phyloP scores from a whole-genome alignment of 2,113 vertebrate genomes.

The Cygnus atratus region DNA sequence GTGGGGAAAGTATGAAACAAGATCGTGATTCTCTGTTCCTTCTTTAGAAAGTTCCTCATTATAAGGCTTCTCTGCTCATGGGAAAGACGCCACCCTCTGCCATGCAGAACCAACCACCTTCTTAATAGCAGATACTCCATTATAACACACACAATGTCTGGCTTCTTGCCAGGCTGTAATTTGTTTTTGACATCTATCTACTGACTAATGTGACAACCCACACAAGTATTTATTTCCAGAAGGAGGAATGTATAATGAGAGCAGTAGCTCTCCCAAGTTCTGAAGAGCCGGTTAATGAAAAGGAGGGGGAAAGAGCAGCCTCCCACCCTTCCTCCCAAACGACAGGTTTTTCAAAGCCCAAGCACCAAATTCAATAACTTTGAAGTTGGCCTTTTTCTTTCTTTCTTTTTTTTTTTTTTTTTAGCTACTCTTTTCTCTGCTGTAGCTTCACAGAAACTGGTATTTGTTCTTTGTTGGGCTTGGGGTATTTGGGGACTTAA shows the following conservation, averaged over 20 bases:
- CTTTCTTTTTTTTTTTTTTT: background rate
- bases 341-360: conserved; percentile 52
- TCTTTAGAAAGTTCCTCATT: conserved; percentile 37
- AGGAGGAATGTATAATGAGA: conserved; percentile 64
- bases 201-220: conserved; percentile 67
- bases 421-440: conserved; percentile 35
- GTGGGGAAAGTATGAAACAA: conserved; percentile 11
- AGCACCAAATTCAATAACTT: conserved; percentile 49
- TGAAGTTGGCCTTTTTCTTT: background rate
- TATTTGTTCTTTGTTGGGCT: conserved; percentile 22
- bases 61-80: background rate
- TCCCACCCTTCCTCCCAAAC: conserved; percentile 46
- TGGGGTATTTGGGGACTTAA: conserved; percentile 15
- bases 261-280: conserved; percentile 45
- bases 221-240: conserved; percentile 69
- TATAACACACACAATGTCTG: background rate
- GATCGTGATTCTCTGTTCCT: conserved; percentile 12
- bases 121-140: background rate
- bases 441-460: conserved; percentile 13
- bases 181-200: conserved; percentile 66
- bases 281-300: conserved; percentile 44
- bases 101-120: background rate
- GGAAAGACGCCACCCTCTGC: conserved; percentile 1
- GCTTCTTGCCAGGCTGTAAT: conserved; percentile 32
- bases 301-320: conserved; percentile 35